These are phyloP conservation scores for Lytechinus pictus DNA, from an alignment of 35 echinoderm and acorn worm genomes.

Conservation along the genomic window DNA sequence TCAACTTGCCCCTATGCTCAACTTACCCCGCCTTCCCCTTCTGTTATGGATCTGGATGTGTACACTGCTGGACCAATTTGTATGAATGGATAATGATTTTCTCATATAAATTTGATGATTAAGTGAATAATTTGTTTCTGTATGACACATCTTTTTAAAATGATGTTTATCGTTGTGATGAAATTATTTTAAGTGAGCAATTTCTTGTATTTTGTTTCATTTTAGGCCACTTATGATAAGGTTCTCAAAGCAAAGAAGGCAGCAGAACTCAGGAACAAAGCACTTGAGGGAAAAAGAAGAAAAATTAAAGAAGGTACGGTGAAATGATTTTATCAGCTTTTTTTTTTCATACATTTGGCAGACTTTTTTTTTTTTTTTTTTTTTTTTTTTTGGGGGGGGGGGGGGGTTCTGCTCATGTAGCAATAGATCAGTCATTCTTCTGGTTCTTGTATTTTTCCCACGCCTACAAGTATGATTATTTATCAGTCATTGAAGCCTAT, in stretches of 20 bases:
- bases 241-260: constrained; percentile 95
- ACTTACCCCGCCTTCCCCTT: too few species aligned
- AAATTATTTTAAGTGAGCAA: not conserved
- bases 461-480: too few species aligned
- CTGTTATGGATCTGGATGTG: too few species aligned
- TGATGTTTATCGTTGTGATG: not conserved
- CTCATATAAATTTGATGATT: not conserved
- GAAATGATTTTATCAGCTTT: not conserved
- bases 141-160: too few species aligned
- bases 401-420: too few species aligned
- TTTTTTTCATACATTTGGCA: not conserved
- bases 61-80: too few species aligned
- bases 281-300: constrained; percentile 85
- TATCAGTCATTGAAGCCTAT: too few species aligned
- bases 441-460: too few species aligned
- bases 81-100: too few species aligned
- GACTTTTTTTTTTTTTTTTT: not conserved
- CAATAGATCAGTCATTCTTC: too few species aligned
- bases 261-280: constrained; percentile 87
- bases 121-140: too few species aligned
- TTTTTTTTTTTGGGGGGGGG: not conserved
- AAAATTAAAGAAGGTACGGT: constrained; percentile 94
- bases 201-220: not conserved
- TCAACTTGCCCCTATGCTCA: too few species aligned
- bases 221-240: constrained; percentile 93